Base-by-base conservation (phyloP, 1,140 invertebrate genomes). In the Microplitis mediator region DNA sequence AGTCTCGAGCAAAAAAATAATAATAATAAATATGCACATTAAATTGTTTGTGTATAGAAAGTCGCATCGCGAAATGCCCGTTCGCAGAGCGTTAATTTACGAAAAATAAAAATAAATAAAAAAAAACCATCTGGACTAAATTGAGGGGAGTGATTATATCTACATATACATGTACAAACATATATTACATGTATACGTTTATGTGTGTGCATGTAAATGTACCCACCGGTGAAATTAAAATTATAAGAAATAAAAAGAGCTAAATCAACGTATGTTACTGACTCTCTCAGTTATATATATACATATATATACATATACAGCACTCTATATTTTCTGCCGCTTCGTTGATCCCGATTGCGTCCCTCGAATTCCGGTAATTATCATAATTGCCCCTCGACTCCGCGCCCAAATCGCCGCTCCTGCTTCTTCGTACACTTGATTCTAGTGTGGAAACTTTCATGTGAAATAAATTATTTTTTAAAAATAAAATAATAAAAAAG, bases 301-400 rank as follows among this genome's bases (percentile, higher is more conserved):
- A 56, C 13, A 61, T 31, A 5, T 36, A 64, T 64, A 11, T n/a
- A 36, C 6, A 64, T 69, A 60, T 34, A 39, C 9, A 64, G 35
- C 34, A 64, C 34, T 64, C 65, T 69, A 52, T 70, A 60, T 74
- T 75, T 78, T 78, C 76, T 74, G 73, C 73, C 78, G 75, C 74
- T 77, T 71, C 72, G 76, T 63, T 78, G 79, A 78, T 75, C 77
- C 78, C 76, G 78, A 81, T 81, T 81, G 73, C 78, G 74, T 72
- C 69, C 78, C 77, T 69, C 75, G 75, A 77, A 80, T 80, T 80
- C 80, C 83, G 80, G 81, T 83, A 84, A 85, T 85, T 85, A 85
- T 85, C 76, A 83, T 84, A 85, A 85, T 85, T 84, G 79, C 79
- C 76, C 32, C 56, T 72, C 66, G 58, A 54, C 56, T 77, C 78